Conservation (phyloP, 2,888 invertebrate species). For the Chloromyia formosa region DNA sequence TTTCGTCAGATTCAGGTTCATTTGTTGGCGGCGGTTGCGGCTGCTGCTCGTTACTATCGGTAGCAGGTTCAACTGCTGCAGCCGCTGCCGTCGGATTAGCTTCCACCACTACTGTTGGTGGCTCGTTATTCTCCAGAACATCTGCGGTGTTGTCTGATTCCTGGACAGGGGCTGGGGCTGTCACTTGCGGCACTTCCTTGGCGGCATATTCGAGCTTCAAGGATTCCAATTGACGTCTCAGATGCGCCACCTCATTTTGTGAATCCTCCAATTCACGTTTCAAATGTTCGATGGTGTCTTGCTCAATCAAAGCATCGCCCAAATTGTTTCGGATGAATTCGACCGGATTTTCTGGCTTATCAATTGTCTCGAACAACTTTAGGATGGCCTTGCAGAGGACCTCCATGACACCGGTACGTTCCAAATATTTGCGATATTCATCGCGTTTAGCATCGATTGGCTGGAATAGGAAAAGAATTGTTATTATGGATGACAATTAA, state of each 20-base stretch:
- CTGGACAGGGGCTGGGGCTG: too few species aligned
- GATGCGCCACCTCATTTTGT: conserved; percentile 54
- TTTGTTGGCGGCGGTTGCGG: background rate
- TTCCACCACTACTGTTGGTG: too few species aligned
- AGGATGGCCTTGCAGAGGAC: conserved; percentile 61
- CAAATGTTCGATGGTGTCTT: conserved; percentile 57
- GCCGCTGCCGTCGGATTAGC: background rate
- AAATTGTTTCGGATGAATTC: conserved; percentile 59
- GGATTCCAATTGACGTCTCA: conserved; percentile 46
- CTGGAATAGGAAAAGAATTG: conserved; percentile 51
- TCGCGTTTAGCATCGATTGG: conserved; percentile 63
- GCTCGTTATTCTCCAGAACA: too few species aligned
- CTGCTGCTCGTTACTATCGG: background rate
- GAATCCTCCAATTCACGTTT: conserved; percentile 57
- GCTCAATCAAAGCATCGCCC: conserved; percentile 58
- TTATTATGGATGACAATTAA: background rate
- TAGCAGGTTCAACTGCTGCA: background rate
- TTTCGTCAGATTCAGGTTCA: background rate
- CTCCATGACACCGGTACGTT: conserved; percentile 61
- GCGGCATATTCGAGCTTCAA: conserved; percentile 24
- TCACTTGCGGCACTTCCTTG: too few species aligned
- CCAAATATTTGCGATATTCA: conserved; percentile 63
- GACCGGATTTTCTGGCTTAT: conserved; percentile 61
- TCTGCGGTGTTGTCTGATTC: too few species aligned
- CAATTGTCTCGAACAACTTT: conserved; percentile 57